Percentiles rank a stretch among this genome's conserved stretches.
Conservation (phyloP, 2,113 vertebrate genomes). For the Ranitomeya imitator region DNA sequence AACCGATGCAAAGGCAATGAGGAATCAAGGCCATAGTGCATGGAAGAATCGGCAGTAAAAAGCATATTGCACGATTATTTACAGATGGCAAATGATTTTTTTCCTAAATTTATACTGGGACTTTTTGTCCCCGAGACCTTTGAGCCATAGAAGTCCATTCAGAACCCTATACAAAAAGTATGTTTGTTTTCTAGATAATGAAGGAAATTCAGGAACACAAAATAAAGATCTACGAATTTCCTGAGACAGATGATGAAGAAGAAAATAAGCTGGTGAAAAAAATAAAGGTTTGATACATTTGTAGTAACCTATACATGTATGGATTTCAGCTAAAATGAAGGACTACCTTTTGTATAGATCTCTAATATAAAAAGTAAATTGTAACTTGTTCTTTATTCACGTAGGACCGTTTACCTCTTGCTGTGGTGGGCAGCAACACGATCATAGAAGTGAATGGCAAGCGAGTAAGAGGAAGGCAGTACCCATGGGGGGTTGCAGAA, state of each 20-base stretch:
- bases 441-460: slow-evolving; percentile 97
- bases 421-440: slow-evolving; percentile 97
- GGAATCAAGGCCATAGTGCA: too few relatives aligned
- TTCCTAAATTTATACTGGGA: too few relatives aligned
- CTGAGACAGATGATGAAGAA: slow-evolving; percentile 97
- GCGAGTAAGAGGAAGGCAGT: slow-evolving; percentile 92
- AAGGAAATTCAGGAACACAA: slow-evolving; percentile 98
- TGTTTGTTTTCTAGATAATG: slow-evolving; percentile 84
- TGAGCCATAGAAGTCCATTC: neutral
- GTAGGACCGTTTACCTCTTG: slow-evolving; percentile 95
- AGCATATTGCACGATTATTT: too few relatives aligned
- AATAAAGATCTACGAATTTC: slow-evolving; percentile 99
- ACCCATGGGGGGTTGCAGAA: slow-evolving; percentile 98
- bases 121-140: too few relatives aligned
- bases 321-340: neutral
- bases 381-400: slow-evolving; percentile 61
- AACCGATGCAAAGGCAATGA: too few relatives aligned
- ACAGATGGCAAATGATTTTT: too few relatives aligned
- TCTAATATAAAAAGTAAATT: neutral
- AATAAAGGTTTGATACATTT: slow-evolving; percentile 81
- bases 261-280: slow-evolving; percentile 97
- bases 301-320: neutral
- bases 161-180: neutral
- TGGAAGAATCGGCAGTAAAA: too few relatives aligned
- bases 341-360: neutral